phyloP scores from a whole-genome alignment of 2,113 vertebrate species.

The Butorides virescens region DNA sequence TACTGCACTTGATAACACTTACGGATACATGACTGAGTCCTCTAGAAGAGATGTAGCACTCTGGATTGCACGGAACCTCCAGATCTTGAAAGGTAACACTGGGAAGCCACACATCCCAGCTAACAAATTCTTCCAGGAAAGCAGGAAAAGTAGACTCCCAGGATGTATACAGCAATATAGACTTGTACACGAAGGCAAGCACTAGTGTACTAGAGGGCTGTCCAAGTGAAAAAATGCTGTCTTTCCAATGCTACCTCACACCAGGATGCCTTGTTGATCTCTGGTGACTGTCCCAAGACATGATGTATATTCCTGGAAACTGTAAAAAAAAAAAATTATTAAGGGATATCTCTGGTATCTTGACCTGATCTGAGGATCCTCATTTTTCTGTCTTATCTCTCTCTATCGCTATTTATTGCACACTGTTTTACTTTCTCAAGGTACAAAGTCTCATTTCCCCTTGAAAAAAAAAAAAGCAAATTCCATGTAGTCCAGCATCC shows the following conservation, averaged over 20 bases:
- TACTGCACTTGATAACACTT: background rate
- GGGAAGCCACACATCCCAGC: background rate
- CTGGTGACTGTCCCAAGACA: background rate
- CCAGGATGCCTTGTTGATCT: background rate
- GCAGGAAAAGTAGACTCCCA: background rate
- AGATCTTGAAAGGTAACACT: background rate
- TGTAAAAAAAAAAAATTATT: background rate
- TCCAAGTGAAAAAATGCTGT: background rate
- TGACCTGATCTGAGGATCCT: too few relatives aligned
- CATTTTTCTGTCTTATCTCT: background rate
- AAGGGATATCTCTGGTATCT: background rate
- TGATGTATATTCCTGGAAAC: background rate
- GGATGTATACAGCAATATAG: background rate
- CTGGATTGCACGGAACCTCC: conserved; percentile 6
- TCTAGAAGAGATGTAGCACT: background rate
- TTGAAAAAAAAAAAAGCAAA: background rate
- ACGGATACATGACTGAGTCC: background rate
- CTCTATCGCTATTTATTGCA: background rate
- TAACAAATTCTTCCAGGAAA: background rate
- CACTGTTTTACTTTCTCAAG: background rate
- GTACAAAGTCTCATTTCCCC: background rate
- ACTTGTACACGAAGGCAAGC: background rate
- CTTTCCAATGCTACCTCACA: background rate
- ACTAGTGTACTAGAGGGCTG: background rate
- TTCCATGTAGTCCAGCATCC: background rate